phyloP scores from a whole-genome alignment of 2,888 invertebrate genomes.

The Pteria penguin region DNA sequence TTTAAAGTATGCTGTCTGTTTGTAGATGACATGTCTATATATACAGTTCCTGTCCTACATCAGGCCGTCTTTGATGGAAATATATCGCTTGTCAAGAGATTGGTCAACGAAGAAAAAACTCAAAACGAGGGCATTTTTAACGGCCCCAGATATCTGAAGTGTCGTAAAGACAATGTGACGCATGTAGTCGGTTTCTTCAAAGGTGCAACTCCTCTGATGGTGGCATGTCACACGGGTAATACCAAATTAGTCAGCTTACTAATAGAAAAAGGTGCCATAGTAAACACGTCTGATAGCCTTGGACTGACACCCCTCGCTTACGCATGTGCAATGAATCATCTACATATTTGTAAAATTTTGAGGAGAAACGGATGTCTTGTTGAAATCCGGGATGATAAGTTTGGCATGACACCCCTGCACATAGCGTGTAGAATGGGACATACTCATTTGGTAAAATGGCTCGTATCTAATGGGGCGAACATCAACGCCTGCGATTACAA shows the following conservation, averaged over 20 bases:
- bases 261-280: slow-evolving; percentile 21
- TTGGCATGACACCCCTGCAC: slow-evolving; percentile 65
- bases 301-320: slow-evolving; percentile 27
- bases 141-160: slow-evolving; percentile 28
- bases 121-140: slow-evolving; percentile 18
- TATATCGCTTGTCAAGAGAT: slow-evolving; percentile 26
- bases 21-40: slow-evolving; percentile 1
- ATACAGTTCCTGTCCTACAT: slow-evolving; percentile 40
- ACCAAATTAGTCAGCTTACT: slow-evolving; percentile 20
- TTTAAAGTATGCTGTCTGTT: no score
- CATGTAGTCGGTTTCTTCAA: slow-evolving; percentile 20
- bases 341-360: slow-evolving; percentile 40
- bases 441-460: slow-evolving; percentile 32
- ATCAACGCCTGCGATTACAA: slow-evolving; percentile 26
- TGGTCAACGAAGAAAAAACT: slow-evolving; percentile 30
- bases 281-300: slow-evolving; percentile 27
- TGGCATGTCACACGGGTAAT: slow-evolving; percentile 29
- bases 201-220: slow-evolving; percentile 38
- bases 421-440: slow-evolving; percentile 52
- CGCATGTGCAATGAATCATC: slow-evolving; percentile 25
- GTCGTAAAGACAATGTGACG: not conserved
- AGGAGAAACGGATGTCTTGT: slow-evolving; percentile 55
- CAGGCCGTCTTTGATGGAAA: slow-evolving; percentile 46
- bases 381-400: slow-evolving; percentile 54
- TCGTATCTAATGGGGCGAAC: slow-evolving; percentile 28